Conservation (phyloP, 2,113 vertebrate genomes). For the Sphaerodactylus townsendi region DNA sequence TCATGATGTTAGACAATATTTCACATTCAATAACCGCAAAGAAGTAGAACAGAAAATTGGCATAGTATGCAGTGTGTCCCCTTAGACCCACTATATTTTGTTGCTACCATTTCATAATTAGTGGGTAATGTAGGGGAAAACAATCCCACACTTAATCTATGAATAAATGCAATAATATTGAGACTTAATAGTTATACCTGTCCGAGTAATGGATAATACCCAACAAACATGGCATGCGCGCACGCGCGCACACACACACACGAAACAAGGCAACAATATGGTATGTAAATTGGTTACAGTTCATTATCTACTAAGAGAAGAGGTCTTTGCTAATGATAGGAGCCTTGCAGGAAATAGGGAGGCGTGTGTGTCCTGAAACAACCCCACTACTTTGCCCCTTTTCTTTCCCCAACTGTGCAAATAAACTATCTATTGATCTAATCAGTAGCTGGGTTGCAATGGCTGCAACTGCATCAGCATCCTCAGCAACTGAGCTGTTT, state of each 20-base stretch:
- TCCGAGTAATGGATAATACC: not conserved
- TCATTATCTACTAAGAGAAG: not conserved
- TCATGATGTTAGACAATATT: slow-evolving; percentile 43
- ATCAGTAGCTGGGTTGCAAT: no score
- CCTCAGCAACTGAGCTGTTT: no score
- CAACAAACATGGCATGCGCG: not conserved
- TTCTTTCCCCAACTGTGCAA: no score
- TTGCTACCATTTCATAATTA: slow-evolving; percentile 15
- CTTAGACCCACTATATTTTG: slow-evolving; percentile 20
- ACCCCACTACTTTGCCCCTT: no score
- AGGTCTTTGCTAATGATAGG: no score
- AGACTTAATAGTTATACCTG: not conserved
- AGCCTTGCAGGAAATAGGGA: no score
- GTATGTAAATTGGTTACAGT: not conserved
- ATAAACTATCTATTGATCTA: no score
- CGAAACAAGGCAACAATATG: not conserved
- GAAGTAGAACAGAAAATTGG: not conserved
- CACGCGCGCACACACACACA: no score
- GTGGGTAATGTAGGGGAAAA: no score
- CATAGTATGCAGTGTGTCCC: slow-evolving; percentile 23
- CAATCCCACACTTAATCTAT: slow-evolving; percentile 25
- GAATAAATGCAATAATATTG: slow-evolving; percentile 38
- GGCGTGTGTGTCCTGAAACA: no score
- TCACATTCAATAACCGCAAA: not conserved
- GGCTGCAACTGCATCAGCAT: no score